These are phyloP conservation scores for Tinea pellionella DNA, from an alignment of 2,888 invertebrate species.

Conservation along the genomic window DNA sequence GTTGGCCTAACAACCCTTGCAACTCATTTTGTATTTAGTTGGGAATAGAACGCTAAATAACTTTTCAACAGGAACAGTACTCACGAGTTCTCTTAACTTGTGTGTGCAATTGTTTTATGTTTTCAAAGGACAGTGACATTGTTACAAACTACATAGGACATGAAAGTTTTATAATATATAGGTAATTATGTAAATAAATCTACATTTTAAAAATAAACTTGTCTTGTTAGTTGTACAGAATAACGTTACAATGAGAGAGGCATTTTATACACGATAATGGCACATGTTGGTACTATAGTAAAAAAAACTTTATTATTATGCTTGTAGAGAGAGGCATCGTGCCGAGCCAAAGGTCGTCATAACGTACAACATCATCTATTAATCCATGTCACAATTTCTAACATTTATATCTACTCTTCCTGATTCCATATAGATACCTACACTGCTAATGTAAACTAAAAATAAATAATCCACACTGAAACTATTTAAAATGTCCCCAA, in stretches of 20 bases:
- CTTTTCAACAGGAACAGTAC: slow-evolving; percentile 8
- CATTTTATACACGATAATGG: not conserved
- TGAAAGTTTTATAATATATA: not conserved
- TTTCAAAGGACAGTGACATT: not conserved
- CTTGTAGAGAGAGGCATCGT: not conserved
- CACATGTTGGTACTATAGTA: not conserved
- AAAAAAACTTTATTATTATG: not conserved
- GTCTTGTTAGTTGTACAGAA: not conserved
- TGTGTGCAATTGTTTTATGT: not conserved
- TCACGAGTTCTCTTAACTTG: slow-evolving; percentile 7
- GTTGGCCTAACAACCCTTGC: slow-evolving; percentile 12
- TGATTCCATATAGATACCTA: not conserved
- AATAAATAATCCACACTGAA: not conserved
- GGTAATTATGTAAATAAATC: not conserved
- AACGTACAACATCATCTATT: not conserved
- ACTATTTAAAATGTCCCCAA: slow-evolving; percentile 7
- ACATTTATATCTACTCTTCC: not conserved
- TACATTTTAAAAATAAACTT: not conserved
- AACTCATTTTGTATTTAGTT: slow-evolving; percentile 8
- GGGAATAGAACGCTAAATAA: slow-evolving; percentile 9
- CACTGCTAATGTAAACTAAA: not conserved
- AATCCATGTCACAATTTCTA: not conserved
- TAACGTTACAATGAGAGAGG: not conserved
- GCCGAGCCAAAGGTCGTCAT: not conserved
- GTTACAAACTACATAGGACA: not conserved